These are phyloP conservation scores for Anodontia alba DNA, from an alignment of 2,888 invertebrate species.

Conservation along the genomic window DNA sequence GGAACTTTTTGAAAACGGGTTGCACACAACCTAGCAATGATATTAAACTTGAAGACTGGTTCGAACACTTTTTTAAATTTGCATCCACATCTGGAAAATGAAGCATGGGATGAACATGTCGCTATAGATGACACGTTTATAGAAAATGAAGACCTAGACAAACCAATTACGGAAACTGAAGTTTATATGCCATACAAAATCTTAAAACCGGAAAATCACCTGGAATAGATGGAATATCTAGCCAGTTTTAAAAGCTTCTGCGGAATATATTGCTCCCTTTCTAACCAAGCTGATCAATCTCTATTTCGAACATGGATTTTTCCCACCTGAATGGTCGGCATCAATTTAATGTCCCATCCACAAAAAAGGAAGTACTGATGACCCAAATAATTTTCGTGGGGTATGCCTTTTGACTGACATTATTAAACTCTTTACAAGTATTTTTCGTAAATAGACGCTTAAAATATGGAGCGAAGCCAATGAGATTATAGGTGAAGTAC, in stretches of 20 bases:
- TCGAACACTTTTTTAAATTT: neutral
- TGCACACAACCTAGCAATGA: neutral
- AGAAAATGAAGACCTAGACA: neutral
- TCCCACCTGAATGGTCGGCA: neutral
- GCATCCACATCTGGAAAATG: neutral
- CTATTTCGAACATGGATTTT: neutral
- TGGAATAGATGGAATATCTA: neutral
- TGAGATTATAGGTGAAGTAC: neutral
- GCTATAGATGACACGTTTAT: neutral
- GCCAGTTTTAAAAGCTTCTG: neutral
- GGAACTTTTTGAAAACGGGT: neutral
- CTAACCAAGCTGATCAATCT: neutral
- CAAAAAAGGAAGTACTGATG: neutral
- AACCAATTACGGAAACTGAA: neutral
- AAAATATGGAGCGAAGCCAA: neutral
- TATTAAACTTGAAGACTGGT: slow-evolving; percentile 9
- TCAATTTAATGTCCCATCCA: slow-evolving; percentile 4
- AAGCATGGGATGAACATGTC: neutral
- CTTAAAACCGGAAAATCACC: neutral
- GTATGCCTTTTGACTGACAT: neutral
- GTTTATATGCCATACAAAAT: too few relatives aligned
- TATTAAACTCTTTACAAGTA: neutral
- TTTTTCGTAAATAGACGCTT: neutral
- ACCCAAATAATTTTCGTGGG: neutral
- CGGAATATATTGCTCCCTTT: neutral